phyloP scores from a whole-genome alignment of 2,113 vertebrate species.

The Choloepus hoffmanni region DNA sequence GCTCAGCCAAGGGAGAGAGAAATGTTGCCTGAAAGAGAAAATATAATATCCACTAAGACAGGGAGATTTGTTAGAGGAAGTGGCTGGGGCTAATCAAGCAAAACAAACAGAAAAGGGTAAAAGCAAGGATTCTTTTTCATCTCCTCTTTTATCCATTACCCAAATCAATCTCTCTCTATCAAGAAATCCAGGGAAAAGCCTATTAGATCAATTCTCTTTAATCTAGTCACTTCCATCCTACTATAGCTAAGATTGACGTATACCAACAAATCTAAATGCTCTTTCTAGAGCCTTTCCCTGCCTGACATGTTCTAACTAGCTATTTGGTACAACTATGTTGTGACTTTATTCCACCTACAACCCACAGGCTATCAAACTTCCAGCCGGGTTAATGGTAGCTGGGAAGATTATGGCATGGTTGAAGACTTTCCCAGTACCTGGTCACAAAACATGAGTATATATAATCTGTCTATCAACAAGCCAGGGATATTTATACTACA shows the following conservation, averaged over 20 bases:
- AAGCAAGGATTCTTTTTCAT: neutral
- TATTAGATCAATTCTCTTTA: neutral
- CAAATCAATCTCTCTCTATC: slow-evolving; percentile 6
- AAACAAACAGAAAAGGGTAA: slow-evolving; percentile 17
- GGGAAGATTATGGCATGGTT: neutral
- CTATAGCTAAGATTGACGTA: neutral
- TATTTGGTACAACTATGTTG: neutral
- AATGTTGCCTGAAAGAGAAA: neutral
- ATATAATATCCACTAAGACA: neutral
- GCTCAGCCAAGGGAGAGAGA: neutral
- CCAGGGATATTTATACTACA: neutral
- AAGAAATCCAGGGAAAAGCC: neutral
- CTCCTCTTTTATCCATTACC: neutral
- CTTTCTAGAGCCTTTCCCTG: neutral
- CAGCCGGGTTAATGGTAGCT: neutral
- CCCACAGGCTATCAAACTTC: neutral
- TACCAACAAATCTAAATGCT: neutral
- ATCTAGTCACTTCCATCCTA: neutral
- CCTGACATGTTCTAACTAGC: neutral
- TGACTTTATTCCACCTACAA: neutral
- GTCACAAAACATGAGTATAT: neutral
- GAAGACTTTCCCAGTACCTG: neutral
- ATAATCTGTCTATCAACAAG: neutral
- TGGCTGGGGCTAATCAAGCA: neutral
- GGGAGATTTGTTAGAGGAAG: slow-evolving; percentile 24